These are phyloP conservation scores for Lophius americanus DNA, from an alignment of 2,797 vertebrate species.

Conservation along the genomic window DNA sequence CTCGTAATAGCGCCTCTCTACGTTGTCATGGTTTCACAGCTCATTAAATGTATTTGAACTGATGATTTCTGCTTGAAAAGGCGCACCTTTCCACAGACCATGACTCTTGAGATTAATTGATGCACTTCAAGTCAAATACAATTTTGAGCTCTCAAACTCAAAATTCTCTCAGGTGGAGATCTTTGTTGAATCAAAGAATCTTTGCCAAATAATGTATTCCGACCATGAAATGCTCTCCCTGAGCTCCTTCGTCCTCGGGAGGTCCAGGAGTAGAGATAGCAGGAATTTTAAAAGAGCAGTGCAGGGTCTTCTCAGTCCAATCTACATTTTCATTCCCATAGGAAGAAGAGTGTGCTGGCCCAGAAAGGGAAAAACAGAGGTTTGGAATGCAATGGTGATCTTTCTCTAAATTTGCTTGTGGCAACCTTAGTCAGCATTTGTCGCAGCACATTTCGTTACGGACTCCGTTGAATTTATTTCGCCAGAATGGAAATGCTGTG, in stretches of 20 bases:
- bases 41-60: conserved; percentile 15
- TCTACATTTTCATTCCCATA: conserved; percentile 26
- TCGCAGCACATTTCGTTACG: conserved; percentile 56
- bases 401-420: conserved; percentile 57
- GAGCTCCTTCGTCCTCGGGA: conserved; percentile 15
- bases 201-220: conserved; percentile 9
- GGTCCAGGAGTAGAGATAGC: conserved; percentile 26
- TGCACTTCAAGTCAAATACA: conserved; percentile 26
- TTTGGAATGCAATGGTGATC: conserved; percentile 46
- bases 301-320: conserved; percentile 46
- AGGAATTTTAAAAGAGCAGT: conserved; percentile 40
- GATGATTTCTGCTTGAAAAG: conserved; percentile 23
- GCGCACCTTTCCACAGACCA: background rate
- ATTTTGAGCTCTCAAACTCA: background rate
- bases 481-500: conserved; percentile 62
- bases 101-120: conserved; percentile 21
- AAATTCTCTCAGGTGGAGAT: no score
- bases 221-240: conserved; percentile 29
- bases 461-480: conserved; percentile 50
- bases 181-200: no score
- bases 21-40: conserved; percentile 14
- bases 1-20: background rate
- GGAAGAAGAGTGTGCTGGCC: conserved; percentile 23
- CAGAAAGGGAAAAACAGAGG: conserved; percentile 36
- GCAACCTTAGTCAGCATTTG: conserved; percentile 66